These are phyloP conservation scores for Stegophylla sp. DNA, from an alignment of 2,888 invertebrate genomes.

Conservation along the genomic window DNA sequence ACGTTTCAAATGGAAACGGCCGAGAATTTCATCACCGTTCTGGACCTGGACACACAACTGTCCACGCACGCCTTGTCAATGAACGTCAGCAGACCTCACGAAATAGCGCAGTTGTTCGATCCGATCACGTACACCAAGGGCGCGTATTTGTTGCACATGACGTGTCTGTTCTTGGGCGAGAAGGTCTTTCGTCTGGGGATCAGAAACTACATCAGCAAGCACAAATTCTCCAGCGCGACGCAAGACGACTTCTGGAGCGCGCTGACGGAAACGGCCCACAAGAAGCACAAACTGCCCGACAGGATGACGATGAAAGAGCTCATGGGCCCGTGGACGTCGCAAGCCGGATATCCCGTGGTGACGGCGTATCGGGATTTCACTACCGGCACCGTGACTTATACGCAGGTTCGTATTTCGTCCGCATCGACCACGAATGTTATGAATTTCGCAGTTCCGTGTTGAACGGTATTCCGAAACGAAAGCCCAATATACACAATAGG, in stretches of 20 bases:
- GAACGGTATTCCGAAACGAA: too few species aligned
- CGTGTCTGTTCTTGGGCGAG: constrained; percentile 84
- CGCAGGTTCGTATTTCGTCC: constrained; percentile 47
- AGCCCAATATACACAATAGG: too few species aligned
- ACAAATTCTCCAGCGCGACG: constrained; percentile 69
- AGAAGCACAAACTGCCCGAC: constrained; percentile 67
- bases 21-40: constrained; percentile 70
- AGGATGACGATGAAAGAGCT: constrained; percentile 74
- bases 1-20: constrained; percentile 70
- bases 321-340: constrained; percentile 90
- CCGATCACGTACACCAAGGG: constrained; percentile 82
- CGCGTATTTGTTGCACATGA: constrained; percentile 81
- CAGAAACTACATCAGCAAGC: constrained; percentile 71
- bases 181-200: constrained; percentile 74
- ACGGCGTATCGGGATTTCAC: constrained; percentile 71
- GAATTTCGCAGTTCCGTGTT: too few species aligned
- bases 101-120: constrained; percentile 85
- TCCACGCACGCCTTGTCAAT: constrained; percentile 82
- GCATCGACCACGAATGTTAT: too few species aligned
- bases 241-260: constrained; percentile 87
- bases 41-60: constrained; percentile 75
- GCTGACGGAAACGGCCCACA: constrained; percentile 75
- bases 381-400: constrained; percentile 25
- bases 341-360: constrained; percentile 84
- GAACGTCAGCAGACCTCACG: constrained; percentile 76